Evolutionary conservation across 2,888 invertebrate species (phyloP), one percentile per base, ranked within the genome.

Genomic region (Ferrisia virgata): DNA sequence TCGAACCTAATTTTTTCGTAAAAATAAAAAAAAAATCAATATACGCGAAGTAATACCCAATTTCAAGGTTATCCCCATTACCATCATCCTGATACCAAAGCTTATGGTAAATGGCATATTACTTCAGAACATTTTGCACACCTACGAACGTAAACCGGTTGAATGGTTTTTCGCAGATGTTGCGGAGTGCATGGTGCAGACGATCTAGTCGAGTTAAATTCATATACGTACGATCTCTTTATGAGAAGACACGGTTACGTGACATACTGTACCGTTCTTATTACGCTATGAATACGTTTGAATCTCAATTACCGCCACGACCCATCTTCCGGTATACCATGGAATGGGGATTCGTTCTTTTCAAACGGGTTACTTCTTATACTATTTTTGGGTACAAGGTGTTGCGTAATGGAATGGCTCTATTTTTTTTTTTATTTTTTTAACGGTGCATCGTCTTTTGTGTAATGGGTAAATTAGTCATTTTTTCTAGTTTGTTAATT

Each of bases 251-350:
- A 2, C 28, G 25, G 31, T 64, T 64, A 64, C 64, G 64, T 64
- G 64, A 64, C 64, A 64, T 64, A 64, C 28, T 28, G 3, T 64
- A 64, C 28, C 64, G 3, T 64, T 64, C 64, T 25, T 64, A 9
- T 64, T 64, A 64, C 28, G 64, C 28, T 64, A 64, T 64, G 64
- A 64, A 64, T 64, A 64, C 64, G 64, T 64, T 64, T 64, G 64
- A 31, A 64, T 64, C 64, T 64, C 64, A 64, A 64, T 64, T 64
- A 64, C 64, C 64, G 64, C 53, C 8, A 53, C 53, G 25, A 25
- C 64, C 64, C 64, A 64, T 64, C 64, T 64, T 64, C 64, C 64
- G 64, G 64, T 64, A 64, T 18, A 25, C 58, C 6, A 58, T 58
- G 58, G 58, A 25, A 58, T 5, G 64, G n/a, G n/a, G 64, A 64